Evolutionary conservation across 2,888 invertebrate species (phyloP).

Genomic region (Hydroisotoma schaefferi): DNA sequence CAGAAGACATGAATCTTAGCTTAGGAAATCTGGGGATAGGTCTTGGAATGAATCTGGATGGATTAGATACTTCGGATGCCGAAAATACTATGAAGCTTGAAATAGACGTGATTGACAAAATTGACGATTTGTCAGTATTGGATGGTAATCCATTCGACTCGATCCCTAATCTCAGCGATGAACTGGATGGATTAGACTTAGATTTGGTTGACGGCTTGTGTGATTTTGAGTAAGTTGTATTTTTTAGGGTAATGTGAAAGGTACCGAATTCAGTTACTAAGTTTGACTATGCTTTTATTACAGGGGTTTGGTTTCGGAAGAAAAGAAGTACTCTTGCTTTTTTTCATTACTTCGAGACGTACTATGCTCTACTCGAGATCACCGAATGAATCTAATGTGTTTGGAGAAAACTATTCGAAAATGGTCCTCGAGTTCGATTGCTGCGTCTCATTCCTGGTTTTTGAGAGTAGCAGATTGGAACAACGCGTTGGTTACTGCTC

Average conservation of each 20-base stretch:
- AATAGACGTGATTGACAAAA: conserved; percentile 53
- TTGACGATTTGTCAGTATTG: conserved; percentile 37
- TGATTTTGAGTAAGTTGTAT: conserved; percentile 44
- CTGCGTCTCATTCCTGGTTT: conserved; percentile 78
- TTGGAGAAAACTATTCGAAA: conserved; percentile 69
- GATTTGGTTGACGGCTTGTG: conserved; percentile 47
- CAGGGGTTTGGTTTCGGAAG: conserved; percentile 62
- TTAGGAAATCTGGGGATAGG: conserved; percentile 22
- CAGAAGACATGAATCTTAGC: conserved; percentile 34
- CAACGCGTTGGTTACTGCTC: conserved; percentile 68
- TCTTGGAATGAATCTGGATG: conserved; percentile 18
- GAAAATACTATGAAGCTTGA: conserved; percentile 47
- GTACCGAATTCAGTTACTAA: not conserved
- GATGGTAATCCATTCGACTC: conserved; percentile 47
- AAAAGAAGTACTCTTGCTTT: conserved; percentile 73
- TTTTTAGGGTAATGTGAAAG: not conserved
- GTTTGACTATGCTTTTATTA: conserved; percentile 18
- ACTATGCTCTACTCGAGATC: conserved; percentile 78
- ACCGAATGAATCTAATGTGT: conserved; percentile 72
- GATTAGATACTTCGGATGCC: conserved; percentile 28
- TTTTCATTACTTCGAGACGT: conserved; percentile 82
- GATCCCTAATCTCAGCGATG: conserved; percentile 51
- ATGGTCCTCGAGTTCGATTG: conserved; percentile 76
- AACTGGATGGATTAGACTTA: conserved; percentile 53
- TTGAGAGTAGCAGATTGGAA: conserved; percentile 67